Conservation (phyloP, 2,797 vertebrate genomes). For the Megalops cyprinoides region DNA sequence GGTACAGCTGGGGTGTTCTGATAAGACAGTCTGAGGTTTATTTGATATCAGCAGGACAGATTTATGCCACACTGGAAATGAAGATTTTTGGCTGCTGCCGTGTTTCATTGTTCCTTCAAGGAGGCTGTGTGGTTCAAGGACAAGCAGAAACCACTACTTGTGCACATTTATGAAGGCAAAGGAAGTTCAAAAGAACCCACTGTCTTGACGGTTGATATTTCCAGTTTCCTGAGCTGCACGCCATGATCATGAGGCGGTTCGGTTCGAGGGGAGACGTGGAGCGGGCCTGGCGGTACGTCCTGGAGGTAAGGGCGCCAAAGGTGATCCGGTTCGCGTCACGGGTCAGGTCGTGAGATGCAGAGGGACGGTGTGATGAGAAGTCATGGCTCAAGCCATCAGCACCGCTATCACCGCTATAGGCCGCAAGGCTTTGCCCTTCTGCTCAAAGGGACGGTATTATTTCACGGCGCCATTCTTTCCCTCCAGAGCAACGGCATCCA, state of each 20-base stretch:
- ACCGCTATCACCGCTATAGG: no score
- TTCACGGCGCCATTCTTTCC: not conserved
- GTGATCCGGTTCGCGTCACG: not conserved
- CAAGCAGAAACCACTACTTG: not conserved
- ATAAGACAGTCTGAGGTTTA: not conserved
- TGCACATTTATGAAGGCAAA: not conserved
- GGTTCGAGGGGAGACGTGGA: constrained; percentile 90
- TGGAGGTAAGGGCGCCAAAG: constrained; percentile 76
- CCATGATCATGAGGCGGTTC: constrained; percentile 97
- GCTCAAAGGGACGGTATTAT: no score
- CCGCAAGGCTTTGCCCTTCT: no score
- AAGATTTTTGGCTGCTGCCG: constrained; percentile 8
- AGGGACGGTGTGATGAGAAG: no score
- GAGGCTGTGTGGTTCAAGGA: not conserved
- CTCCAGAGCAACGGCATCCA: constrained; percentile 91
- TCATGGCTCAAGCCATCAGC: no score
- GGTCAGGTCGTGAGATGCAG: not conserved
- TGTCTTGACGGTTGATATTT: not conserved
- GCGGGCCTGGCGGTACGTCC: constrained; percentile 86
- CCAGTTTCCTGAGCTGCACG: constrained; percentile 95
- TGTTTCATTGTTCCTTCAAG: not conserved
- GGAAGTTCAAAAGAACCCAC: not conserved
- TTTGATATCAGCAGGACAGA: not conserved
- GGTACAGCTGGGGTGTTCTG: not conserved
- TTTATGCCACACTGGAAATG: not conserved